Base-by-base conservation (phyloP, 2,888 invertebrate genomes). In the Labia minor region DNA sequence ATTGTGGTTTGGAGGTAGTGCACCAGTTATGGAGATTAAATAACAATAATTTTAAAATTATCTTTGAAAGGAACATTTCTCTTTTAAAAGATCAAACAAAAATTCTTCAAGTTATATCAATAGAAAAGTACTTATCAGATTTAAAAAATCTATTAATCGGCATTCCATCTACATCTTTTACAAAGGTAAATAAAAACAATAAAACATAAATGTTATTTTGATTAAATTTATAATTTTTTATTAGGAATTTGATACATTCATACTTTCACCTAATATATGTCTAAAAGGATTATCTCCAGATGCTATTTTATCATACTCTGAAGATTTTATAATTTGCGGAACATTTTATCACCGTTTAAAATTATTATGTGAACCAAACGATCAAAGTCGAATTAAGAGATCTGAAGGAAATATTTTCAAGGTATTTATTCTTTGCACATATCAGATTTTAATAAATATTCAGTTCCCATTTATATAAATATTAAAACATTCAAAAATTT, bases 271-370 rank as follows among this genome's bases (percentile, higher is more conserved):
- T 0, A 74, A 78, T 66, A 73, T 83, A 63, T 78, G 81, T 0
- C 71, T 84, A 1, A 78, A 79, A 70, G 80, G 79, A 1, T 75
- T 85, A 68, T 79, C 83, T 0, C 79, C 78, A 14, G 77, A 76
- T 16, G 77, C 78, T 18, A 74, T 85, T 21, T 72, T 71, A 1
- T 77, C 78, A 3, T 83, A 78, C 68, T 73, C 78, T 1, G 71
- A 74, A 0, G 76, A 77, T 1, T 71, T 81, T 33, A 71, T 81
- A 2, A 70, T 77, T 0, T 74, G 78, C 0, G 82, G 82, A 1
- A 79, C 81, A 3, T 80, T 79, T 70, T 82, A 81, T 67, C 76
- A 73, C 69, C 73, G 80, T 8, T 72, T 82, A 14, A 79, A 78
- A 68, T 76, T 75, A 49, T 49, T 49, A 49, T 49, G 49, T 49